Base-by-base conservation (phyloP, 2,888 invertebrate species). In the Athrips mouffetella region DNA sequence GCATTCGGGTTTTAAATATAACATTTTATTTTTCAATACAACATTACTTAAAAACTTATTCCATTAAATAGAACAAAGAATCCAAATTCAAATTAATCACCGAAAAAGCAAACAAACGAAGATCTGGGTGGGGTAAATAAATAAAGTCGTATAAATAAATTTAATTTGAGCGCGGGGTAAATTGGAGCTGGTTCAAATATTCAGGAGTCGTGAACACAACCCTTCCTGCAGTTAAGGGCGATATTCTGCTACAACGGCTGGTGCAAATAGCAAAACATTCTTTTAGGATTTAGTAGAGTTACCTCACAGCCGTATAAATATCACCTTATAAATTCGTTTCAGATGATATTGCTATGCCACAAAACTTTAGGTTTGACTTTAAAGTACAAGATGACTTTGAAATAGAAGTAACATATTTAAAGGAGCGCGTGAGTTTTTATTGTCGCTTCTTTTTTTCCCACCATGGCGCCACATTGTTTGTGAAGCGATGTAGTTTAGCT, bases 141-240 rank as follows among this genome's bases (percentile, higher is more conserved):
- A 83, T 83, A 81, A 83, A 80, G 62, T 73, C 71, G 76, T 73
- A 77, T 84, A 83, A 84, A 87, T 85, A 85, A 83, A 86, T 88
- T 88, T 86, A 85, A 86, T 87, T 87, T 85, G 70, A 80, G 73
- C 73, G 80, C 78, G 76, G 76, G 75, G 73, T 77, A 84, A 85
- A 84, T 85, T 86, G 83, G 75, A 78, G 80, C 69, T 73, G 74
- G 74, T 83, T 87, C 79, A 87, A 88, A 87, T 86, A 88, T 87
- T 87, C 85, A 88, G 75, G 70, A 82, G 80, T 82, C 80, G 80
- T 82, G 86, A 85, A 83, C 78, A 75, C 80, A 86, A 85, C 86
- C 87, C 86, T 87, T 87, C 78, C 76, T 78, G 70, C 74, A 74
- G 78, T 76, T 72, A 72, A 79, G 78, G 80, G 79, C 68, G 75